Percentiles rank a stretch among this genome's conserved stretches.
These are phyloP conservation scores for Fissipunctia ypsillon DNA, from an alignment of 2,888 invertebrate species.

Conservation along the genomic window DNA sequence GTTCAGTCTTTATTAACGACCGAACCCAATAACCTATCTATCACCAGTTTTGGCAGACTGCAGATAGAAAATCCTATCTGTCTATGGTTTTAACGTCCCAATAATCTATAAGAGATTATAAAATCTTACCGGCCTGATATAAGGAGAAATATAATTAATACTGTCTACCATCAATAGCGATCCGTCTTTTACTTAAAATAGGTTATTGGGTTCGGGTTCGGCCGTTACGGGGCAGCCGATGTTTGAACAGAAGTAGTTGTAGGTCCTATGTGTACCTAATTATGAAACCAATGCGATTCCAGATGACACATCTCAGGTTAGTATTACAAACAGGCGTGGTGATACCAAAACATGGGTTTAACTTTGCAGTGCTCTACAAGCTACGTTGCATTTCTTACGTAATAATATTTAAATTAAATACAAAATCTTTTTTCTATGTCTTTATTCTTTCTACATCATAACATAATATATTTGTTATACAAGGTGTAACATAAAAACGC, in stretches of 20 bases:
- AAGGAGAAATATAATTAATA: too few relatives aligned
- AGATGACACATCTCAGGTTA: not conserved
- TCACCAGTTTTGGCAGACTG: too few relatives aligned
- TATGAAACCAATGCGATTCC: not conserved
- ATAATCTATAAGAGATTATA: too few relatives aligned
- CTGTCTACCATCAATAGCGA: too few relatives aligned
- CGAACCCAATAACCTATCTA: too few relatives aligned
- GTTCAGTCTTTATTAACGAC: too few relatives aligned
- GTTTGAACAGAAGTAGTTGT: not conserved
- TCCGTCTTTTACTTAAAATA: too few relatives aligned
- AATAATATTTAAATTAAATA: not conserved
- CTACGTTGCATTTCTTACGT: not conserved
- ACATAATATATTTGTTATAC: not conserved
- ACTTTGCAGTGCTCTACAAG: not conserved
- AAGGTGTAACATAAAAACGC: too few relatives aligned
- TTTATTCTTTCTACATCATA: not conserved
- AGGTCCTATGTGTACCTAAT: not conserved
- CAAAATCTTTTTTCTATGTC: not conserved
- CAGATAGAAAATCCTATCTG: too few relatives aligned
- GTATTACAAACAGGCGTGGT: not conserved
- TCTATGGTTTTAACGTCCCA: too few relatives aligned
- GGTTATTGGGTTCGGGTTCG: too few relatives aligned
- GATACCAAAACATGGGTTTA: not conserved
- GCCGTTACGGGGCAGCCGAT: not conserved
- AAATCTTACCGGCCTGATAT: too few relatives aligned